phyloP scores from a whole-genome alignment of 53 echinoderm and acorn worm genomes.

The Astropecten irregularis region DNA sequence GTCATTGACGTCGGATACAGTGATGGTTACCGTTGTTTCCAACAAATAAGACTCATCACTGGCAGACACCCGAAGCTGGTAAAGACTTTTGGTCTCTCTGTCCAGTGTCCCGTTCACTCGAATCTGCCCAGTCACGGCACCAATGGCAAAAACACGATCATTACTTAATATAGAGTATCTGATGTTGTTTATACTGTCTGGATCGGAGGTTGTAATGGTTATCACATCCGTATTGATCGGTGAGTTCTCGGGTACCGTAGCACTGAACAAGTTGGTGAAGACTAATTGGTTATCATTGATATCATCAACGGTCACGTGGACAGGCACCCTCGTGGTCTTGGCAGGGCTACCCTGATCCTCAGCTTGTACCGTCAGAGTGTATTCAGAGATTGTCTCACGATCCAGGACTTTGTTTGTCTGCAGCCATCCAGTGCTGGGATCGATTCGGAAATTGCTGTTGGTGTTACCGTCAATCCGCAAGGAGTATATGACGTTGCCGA shows the following conservation, averaged over 20 bases:
- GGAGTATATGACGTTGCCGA: constrained; percentile 70
- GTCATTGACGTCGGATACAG: constrained; percentile 86
- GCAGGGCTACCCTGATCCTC: constrained; percentile 78
- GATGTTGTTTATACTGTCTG: constrained; percentile 69
- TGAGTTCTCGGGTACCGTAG: constrained; percentile 75
- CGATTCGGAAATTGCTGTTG: constrained; percentile 73
- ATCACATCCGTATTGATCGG: constrained; percentile 68
- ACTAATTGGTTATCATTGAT: constrained; percentile 81
- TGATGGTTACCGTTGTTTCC: constrained; percentile 74
- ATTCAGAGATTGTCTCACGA: constrained; percentile 67
- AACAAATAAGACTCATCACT: constrained; percentile 59
- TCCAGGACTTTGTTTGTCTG: constrained; percentile 70
- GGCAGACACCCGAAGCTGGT: constrained; percentile 59
- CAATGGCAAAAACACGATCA: constrained; percentile 69
- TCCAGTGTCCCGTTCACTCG: constrained; percentile 70
- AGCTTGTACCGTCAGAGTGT: constrained; percentile 74
- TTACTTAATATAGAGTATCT: constrained; percentile 65
- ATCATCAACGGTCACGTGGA: constrained; percentile 77
- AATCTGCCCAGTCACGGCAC: constrained; percentile 72
- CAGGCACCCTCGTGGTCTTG: constrained; percentile 50
- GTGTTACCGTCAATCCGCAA: constrained; percentile 63
- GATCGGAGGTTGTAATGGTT: constrained; percentile 78
- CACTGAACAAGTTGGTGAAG: constrained; percentile 74
- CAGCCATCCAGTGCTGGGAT: constrained; percentile 64
- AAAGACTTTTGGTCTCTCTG: constrained; percentile 51